Conservation (phyloP, 1,140 invertebrate species). For the Pseudomyrmex pallidus region DNA sequence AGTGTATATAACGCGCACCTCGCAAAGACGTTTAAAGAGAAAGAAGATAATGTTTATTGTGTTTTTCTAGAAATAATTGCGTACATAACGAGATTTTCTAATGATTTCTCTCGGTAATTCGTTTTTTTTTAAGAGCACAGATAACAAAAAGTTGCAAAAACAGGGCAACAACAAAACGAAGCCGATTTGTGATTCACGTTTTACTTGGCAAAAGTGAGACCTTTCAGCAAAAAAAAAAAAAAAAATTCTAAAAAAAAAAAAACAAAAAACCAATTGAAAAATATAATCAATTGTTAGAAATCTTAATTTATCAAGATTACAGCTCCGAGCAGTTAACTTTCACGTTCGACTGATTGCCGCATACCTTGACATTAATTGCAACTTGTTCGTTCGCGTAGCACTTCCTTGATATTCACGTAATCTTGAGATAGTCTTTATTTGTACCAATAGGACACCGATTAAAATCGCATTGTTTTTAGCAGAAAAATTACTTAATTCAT, state of each 20-base stretch:
- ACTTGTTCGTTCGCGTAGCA: constrained; percentile 19
- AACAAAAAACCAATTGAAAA: not conserved
- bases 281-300: not conserved
- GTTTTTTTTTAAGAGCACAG: too few relatives aligned
- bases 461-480: too few relatives aligned
- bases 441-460: not conserved
- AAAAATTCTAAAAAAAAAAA: not conserved
- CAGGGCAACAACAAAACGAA: too few relatives aligned
- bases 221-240: not conserved
- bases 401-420: constrained; percentile 33
- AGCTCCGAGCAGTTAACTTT: constrained; percentile 7
- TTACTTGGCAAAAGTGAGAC: not conserved
- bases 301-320: constrained; percentile 19
- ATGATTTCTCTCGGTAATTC: too few relatives aligned
- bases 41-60: too few relatives aligned
- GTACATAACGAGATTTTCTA: too few relatives aligned
- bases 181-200: too few relatives aligned
- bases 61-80: too few relatives aligned
- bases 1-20: too few relatives aligned
- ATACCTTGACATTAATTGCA: constrained; percentile 50
- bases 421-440: not conserved
- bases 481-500: too few relatives aligned
- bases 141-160: not conserved
- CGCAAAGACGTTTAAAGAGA: too few relatives aligned
- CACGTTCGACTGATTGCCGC: not conserved